Evolutionary conservation across 1,140 invertebrate species (phyloP), one percentile per base, ranked within the genome.

Genomic region (Mycetomoellerius zeteki): DNA sequence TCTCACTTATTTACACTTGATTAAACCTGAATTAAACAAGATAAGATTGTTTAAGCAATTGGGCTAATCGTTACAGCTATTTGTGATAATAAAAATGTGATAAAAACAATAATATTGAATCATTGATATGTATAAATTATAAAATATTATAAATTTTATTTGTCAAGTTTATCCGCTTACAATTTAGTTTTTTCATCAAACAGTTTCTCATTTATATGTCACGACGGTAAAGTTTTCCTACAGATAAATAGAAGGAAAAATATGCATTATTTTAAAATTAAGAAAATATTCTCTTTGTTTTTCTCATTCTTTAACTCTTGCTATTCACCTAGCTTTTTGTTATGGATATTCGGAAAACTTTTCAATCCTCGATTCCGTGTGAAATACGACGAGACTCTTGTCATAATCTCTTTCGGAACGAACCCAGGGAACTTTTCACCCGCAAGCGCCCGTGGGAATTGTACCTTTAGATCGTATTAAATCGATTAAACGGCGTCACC

Each of bases 401-500:
- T 75, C 52, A 43, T 33, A 76, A 82, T 60, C 30, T 75, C 19
- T 14, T 58, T 64, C 67, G 12, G 54, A 84, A 76, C n/a, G 58
- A 86, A 84, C 43, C 27, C 37, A 16, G 14, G 50, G 65, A 33
- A 60, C 52, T 82, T 30, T 43, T 21, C 33, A 73, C 62, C 27
- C 75, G 86, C 64, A 37, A 82, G 77, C 50, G 8, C 75, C 50
- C 72, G 60, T 85, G 60, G 47, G 58, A 47, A 52, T 43, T 81
- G n/a, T 56, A 80, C 37, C 27, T n/a, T 73, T 82, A 62, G 54
- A 86, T 69, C 54, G 58, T 76, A 30, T 60, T 37, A 56, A 72
- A 60, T 86, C 24, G n/a, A 87, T 85, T 71, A n/a, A 47, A 86
- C 62, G 71, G 43, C 72, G 58, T 37, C 24, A 12, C 64, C 50